Conservation (phyloP, 64 coral and sea anemone species). For the Actinia equina region DNA sequence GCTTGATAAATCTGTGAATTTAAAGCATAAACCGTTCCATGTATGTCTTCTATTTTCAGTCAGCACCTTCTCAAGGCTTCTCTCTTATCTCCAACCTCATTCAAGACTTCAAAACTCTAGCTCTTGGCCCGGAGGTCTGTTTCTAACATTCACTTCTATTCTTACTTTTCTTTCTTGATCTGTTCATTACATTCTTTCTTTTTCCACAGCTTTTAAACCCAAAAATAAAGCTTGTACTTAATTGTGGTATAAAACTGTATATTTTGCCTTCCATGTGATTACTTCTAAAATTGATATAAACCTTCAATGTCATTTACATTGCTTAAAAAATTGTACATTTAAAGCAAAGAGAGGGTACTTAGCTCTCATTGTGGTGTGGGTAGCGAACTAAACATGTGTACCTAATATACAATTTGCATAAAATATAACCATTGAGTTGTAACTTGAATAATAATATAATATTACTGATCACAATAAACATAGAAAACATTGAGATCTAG, state of each 20-base stretch:
- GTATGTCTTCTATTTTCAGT: constrained; percentile 61
- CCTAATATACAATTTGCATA: background rate
- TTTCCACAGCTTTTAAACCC: background rate
- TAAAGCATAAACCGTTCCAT: constrained; percentile 32
- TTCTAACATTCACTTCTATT: constrained; percentile 8
- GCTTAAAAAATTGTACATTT: background rate
- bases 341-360: background rate
- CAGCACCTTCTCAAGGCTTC: constrained; percentile 59
- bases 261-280: background rate
- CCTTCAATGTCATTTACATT: too few species aligned
- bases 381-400: background rate
- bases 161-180: constrained; percentile 19
- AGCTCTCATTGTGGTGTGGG: background rate
- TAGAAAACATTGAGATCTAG: background rate
- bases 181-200: constrained; percentile 3
- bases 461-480: background rate
- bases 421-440: background rate
- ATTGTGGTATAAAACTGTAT: background rate
- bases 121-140: constrained; percentile 96
- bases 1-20: background rate
- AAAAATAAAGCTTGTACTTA: background rate
- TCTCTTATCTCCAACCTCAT: constrained; percentile 94
- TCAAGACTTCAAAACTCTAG: constrained; percentile 95
- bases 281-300: background rate
- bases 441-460: background rate